Evolutionary conservation across 2,888 invertebrate genomes (phyloP).

Genomic region (Adela reaumurella): DNA sequence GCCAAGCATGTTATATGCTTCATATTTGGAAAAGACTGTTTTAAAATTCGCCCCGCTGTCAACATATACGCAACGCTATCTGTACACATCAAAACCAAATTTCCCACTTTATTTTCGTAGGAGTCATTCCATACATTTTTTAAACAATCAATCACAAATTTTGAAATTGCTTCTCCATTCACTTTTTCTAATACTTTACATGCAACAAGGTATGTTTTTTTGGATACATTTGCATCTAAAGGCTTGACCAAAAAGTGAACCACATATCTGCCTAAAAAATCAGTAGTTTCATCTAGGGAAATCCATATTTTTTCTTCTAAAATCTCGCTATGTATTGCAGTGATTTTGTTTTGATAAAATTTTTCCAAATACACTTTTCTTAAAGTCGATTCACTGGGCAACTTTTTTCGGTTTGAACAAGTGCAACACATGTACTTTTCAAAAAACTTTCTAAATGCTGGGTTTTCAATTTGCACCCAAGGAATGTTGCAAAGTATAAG

Average conservation of each 20-base stretch:
- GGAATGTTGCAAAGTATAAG: conserved; percentile 6
- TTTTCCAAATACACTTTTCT: too few species aligned
- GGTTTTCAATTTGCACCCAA: conserved; percentile 6
- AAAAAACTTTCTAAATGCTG: conserved; percentile 4
- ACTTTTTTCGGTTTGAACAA: too few species aligned
- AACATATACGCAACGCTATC: conserved; percentile 3
- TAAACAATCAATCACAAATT: conserved; percentile 2
- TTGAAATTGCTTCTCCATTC: conserved; percentile 1
- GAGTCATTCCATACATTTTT: background rate
- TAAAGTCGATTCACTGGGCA: too few species aligned
- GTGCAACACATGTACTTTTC: background rate
- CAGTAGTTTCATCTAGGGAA: conserved; percentile 3
- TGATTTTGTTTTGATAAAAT: too few species aligned
- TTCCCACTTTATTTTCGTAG: background rate
- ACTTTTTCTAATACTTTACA: conserved; percentile 3
- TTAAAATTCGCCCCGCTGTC: conserved; percentile 2
- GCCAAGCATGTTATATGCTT: conserved; percentile 1
- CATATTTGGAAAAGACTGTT: conserved; percentile 2
- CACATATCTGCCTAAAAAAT: conserved; percentile 1
- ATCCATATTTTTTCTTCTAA: background rate
- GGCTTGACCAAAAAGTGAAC: conserved; percentile 2
- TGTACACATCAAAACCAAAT: background rate
- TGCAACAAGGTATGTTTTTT: background rate
- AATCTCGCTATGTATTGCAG: too few species aligned
- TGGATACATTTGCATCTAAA: background rate